A percentile compares a stretch with the other conserved stretches of the same genome.
These are phyloP conservation scores for Ctenicera cuprea DNA, from an alignment of 2,888 invertebrate species.

Conservation along the genomic window DNA sequence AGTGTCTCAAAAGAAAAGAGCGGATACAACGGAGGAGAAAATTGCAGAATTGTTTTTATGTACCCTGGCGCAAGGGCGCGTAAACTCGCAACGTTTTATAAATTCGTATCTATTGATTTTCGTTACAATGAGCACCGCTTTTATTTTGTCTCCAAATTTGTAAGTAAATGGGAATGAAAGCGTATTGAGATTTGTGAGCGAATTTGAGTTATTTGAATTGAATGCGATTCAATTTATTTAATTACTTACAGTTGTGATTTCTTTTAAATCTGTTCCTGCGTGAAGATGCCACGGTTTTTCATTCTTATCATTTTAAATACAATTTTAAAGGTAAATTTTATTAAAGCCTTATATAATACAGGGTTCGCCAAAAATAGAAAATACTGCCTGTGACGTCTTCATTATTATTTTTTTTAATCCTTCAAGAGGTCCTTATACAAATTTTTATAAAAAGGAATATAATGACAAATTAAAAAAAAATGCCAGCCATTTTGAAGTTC, in stretches of 20 bases:
- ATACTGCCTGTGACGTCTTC: no score
- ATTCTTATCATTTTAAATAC: no score
- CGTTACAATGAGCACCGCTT: neutral
- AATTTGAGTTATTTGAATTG: conserved; percentile 9
- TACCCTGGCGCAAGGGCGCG: neutral
- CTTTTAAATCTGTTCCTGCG: neutral
- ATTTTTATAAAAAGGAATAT: no score
- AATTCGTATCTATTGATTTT: conserved; percentile 19
- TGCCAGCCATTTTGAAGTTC: no score
- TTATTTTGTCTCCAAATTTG: conserved; percentile 27
- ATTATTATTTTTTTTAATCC: no score
- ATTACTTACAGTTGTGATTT: conserved; percentile 11
- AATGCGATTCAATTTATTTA: conserved; percentile 9
- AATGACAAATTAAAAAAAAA: no score
- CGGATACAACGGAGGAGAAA: neutral
- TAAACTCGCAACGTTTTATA: conserved; percentile 16
- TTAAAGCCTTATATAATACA: no score
- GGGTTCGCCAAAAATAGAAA: no score
- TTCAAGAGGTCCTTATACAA: no score
- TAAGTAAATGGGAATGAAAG: conserved; percentile 1
- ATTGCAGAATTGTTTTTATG: neutral
- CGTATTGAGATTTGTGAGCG: neutral
- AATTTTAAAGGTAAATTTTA: no score
- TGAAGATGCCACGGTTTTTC: no score
- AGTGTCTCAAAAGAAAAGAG: neutral